Percentiles rank a stretch among this genome's conserved stretches.
phyloP scores from a whole-genome alignment of 1,140 invertebrate species.

The Drosophila lini region DNA sequence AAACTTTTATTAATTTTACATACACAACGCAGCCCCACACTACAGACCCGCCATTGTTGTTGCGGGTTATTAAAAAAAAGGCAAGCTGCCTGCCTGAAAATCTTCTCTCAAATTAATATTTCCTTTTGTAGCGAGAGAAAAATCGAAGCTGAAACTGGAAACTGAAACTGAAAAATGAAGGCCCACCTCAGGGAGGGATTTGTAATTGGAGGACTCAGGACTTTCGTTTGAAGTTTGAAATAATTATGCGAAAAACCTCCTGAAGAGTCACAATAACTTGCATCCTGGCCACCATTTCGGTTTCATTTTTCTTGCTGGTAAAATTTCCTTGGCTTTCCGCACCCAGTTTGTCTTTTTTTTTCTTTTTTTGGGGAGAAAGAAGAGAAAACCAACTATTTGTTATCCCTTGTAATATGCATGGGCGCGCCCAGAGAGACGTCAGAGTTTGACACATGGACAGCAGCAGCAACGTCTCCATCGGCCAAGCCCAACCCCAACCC shows the following conservation, averaged over 20 bases:
- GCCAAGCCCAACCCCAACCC: background rate
- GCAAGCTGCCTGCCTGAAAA: conserved; percentile 63
- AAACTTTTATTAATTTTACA: conserved; percentile 83
- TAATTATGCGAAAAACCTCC: conserved; percentile 1
- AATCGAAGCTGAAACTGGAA: conserved; percentile 29
- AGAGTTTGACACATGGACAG: conserved; percentile 66
- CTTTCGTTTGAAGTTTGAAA: conserved; percentile 23
- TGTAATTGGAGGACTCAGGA: conserved; percentile 22
- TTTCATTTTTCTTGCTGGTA: conserved; percentile 1
- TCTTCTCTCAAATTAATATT: conserved; percentile 79
- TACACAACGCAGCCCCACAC: conserved; percentile 23
- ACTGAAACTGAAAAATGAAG: conserved; percentile 34
- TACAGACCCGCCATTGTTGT: background rate
- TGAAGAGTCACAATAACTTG: background rate
- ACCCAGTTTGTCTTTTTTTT: conserved; percentile 4
- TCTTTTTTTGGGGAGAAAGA: background rate
- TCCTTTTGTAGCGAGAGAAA: conserved; percentile 47
- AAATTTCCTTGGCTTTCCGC: background rate
- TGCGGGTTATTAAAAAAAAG: conserved; percentile 72
- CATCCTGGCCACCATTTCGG: background rate
- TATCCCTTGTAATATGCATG: conserved; percentile 69
- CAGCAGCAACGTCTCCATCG: conserved; percentile 26
- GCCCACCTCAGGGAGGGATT: conserved; percentile 27
- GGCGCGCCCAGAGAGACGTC: conserved; percentile 54
- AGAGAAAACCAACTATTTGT: conserved; percentile 52